Base-by-base conservation (phyloP, 2,888 invertebrate genomes). In the Drosophila tanythrix region DNA sequence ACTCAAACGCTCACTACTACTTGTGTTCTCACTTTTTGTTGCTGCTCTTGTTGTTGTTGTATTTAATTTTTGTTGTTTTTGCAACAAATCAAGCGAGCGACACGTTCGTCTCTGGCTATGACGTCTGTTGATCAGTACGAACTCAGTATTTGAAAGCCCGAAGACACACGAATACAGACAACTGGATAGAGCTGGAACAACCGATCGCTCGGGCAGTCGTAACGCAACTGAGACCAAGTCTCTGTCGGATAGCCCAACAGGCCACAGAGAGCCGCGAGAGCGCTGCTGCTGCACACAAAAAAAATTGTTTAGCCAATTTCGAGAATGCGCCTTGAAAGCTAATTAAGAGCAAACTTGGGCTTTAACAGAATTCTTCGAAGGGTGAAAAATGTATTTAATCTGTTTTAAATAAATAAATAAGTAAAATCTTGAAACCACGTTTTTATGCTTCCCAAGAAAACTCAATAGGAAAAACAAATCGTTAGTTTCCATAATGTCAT, bases 71-170 rank as follows among this genome's bases (percentile, higher is more conserved):
- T 68, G 60, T 69, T 60, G 60, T 60, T 53, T 76, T 83, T 70
- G 71, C 78, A 76, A 74, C 74, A 76, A 81, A 74, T 83, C 82
- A 86, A 85, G 82, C 78, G 83, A 76, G 72, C 77, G 66, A 86
- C 86, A 88, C 85, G 88, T 85, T 66, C 73, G 79, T 73, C 79
- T 79, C 82, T 86, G 66, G 80, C 74, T 75, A 82, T 88, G 89
- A 88, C 84, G 82, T 87, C 74, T 86, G 61, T 72, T 77, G 83
- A 82, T 83, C 77, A 66, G 38, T 48, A 21, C 40, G 70, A 69
- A 40, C 67, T 57, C 67, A 70, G 52, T 70, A 67, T 61, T 70
- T 59, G 62, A 51, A 69, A 70, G 33, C 64, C 73, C 79, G 63
- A 31, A 64, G 79, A 71, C 52, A 64, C 58, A 65, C 67, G 58